Evolutionary conservation across 2,113 vertebrate genomes (phyloP), one percentile per base, ranked within the genome.

Genomic region (Syngnathus floridae): DNA sequence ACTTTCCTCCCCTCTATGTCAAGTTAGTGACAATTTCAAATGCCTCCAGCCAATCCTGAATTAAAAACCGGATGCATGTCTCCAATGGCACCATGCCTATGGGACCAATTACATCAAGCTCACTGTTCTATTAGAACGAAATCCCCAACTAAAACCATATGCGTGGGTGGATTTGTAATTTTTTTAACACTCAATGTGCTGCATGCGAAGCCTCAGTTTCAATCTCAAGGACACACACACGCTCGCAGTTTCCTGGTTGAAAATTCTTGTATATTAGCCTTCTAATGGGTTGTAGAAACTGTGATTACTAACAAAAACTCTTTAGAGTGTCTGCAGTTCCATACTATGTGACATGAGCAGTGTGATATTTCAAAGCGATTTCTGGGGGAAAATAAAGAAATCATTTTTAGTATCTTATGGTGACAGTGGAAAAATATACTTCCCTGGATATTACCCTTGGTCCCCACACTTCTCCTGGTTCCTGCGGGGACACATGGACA

Each of bases 101-200:
- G 17, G 7, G 7, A 9, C 7, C 22, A 54, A 26, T 26, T 54
- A 13, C 21, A 3, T 1, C 4, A 55, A 55, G 54, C 22, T 13
- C 35, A 26, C 13, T 55, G 21, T 35, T 31, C 12, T 35, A 55
- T 31, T 26, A 35, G 35, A 13, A 55, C 5, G 7, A 35, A 55
- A 55, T 55, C 26, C 26, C 16, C 12, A 55, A 55, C 22, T 31
- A 55, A 55, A 55, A 35, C 54, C 54, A 55, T 55, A 55, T 55
- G 54, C 26, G 6, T 31, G 54, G 1, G 12, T 14, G 4, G 12
- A 55, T 55, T 55, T 55, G 13, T 55, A 31, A 49, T 22, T 22
- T 26, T 55, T 55, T 2, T 14, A 35, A 55, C 3, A 14, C 12
- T 55, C 12, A 31, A 31, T 22, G 14, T 55, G 22, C 26, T 26